Percentiles rank a stretch among this genome's conserved stretches.
Conservation (phyloP, 2,113 vertebrate species). For the Gobio gobio region DNA sequence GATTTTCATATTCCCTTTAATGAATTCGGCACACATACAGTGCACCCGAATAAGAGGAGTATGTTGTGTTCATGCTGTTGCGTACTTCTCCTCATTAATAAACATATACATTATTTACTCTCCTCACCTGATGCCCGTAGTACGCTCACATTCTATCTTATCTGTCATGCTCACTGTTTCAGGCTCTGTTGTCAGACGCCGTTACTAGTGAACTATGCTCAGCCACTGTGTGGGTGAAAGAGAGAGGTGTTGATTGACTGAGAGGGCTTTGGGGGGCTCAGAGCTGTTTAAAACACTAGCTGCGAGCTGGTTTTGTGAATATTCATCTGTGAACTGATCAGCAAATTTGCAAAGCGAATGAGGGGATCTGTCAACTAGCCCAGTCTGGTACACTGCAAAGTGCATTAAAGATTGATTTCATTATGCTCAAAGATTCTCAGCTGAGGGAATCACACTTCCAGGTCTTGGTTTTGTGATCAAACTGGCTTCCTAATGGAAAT, state of each 20-base stretch:
- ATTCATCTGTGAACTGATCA: slow-evolving; percentile 46
- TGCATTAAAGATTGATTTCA: slow-evolving; percentile 36
- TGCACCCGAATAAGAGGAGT: neutral
- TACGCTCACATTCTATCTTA: neutral
- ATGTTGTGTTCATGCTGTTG: neutral
- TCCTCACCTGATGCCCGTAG: neutral
- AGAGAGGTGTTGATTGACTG: slow-evolving; percentile 28
- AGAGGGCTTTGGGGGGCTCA: slow-evolving; percentile 8
- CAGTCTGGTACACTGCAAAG: slow-evolving; percentile 41
- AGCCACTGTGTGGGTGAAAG: neutral
- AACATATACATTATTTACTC: slow-evolving; percentile 17
- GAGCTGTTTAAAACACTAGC: slow-evolving; percentile 34
- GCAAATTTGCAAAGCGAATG: slow-evolving; percentile 42
- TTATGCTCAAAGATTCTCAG: slow-evolving; percentile 24
- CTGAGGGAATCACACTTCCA: neutral
- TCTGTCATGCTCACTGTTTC: neutral
- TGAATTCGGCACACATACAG: neutral
- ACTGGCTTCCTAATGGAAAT: slow-evolving; percentile 3
- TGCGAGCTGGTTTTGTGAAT: slow-evolving; percentile 31
- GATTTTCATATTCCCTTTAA: slow-evolving; percentile 21
- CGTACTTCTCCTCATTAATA: slow-evolving; percentile 27
- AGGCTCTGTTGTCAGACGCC: neutral
- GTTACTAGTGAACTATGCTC: neutral
- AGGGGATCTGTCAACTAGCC: slow-evolving; percentile 29
- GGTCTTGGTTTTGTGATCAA: slow-evolving; percentile 9